phyloP scores from a whole-genome alignment of 2,113 vertebrate genomes.

The Athene cunicularia region DNA sequence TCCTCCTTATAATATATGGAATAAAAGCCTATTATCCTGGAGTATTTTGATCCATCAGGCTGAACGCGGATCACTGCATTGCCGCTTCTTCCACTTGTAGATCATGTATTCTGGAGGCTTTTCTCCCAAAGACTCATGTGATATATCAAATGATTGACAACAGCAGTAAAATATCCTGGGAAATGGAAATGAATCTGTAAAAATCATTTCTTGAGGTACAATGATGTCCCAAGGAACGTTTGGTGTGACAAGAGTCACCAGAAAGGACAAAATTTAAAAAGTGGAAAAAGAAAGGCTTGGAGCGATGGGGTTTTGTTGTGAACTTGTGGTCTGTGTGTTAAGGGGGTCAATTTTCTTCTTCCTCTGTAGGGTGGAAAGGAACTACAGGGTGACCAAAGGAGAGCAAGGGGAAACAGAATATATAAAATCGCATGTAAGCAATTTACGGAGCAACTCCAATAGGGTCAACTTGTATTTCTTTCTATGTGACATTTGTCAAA shows the following conservation, averaged over 20 bases:
- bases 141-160: background rate
- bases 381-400: background rate
- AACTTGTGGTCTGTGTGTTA: background rate
- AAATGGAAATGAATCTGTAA: background rate
- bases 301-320: rapidly evolving
- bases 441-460: background rate
- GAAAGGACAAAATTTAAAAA: background rate
- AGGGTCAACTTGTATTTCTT: background rate
- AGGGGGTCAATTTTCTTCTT: background rate
- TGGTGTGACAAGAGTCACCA: background rate
- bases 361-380: background rate
- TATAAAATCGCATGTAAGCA: background rate
- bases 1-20: background rate
- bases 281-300: background rate
- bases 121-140: rapidly evolving
- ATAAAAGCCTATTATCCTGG: background rate
- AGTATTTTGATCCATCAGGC: background rate
- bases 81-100: background rate
- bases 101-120: background rate
- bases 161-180: background rate
- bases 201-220: background rate
- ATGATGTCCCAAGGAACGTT: background rate
- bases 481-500: background rate
- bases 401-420: background rate
- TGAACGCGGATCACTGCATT: background rate